Evolutionary conservation across 1,140 invertebrate genomes (phyloP), one percentile per base, ranked within the genome.

Genomic region (Psilanteris sp.): DNA sequence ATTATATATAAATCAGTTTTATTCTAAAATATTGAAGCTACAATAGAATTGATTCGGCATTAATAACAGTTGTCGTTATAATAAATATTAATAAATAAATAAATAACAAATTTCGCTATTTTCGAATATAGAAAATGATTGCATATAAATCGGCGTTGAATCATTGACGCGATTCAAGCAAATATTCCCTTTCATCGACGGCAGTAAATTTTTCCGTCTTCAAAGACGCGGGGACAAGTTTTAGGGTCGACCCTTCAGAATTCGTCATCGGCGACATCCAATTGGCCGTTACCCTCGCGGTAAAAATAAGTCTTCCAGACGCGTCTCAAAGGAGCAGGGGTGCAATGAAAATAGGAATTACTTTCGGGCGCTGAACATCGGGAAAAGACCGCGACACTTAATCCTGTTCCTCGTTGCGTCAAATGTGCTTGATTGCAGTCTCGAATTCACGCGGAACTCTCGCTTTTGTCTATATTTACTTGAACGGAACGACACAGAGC

Each of bases 231-330:
- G 34, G 34, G 59, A 36, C 27, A 46, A 55, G 27, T 54, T 52
- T 43, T 2, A 22, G 52, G 31, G 3, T 16, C 52, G 55, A 71
- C 67, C 67, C 55, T 52, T 46, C 55, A 41, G 41, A 24, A 72
- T 57, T 64, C 41, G 41, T 72, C 68, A 64, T 61, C 55, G 67
- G 20, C 37, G 32, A 9, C 39, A 31, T 26, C 55, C 31, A 50
- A 72, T 64, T 71, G 68, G 68, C 32, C 48, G 52, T 73, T 73
- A 57, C 68, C 50, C 50, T 73, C 59, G 32, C 43, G 68, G 13
- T 73, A 73, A 73, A 73, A 73, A 73, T 73, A 73, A 73, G 68
- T 72, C 68, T 52, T 37, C 37, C 34, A 71, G 57, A 72, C 39
- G 41, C 52, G 68, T 55, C 57, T 72, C 31, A 62, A 72, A 72